Percentiles rank a stretch among this genome's conserved stretches.
phyloP scores from a whole-genome alignment of 2,888 invertebrate species.

The Epirrita christyi region DNA sequence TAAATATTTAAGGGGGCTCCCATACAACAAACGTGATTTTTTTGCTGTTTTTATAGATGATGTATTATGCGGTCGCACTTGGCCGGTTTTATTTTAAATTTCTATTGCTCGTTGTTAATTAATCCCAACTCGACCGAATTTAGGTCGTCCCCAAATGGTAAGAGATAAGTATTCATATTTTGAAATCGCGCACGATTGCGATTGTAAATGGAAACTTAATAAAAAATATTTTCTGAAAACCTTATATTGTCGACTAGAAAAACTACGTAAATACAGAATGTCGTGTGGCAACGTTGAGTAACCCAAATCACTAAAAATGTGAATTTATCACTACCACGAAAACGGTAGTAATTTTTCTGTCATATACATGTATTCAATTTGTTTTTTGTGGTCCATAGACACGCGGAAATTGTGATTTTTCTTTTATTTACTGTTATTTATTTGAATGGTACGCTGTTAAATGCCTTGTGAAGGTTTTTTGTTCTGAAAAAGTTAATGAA shows the following conservation, averaged over 20 bases:
- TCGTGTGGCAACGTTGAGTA: not conserved
- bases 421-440: constrained; percentile 41
- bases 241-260: not conserved
- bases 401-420: constrained; percentile 59
- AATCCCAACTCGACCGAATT: too few relatives aligned
- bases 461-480: constrained; percentile 34
- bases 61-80: too few relatives aligned
- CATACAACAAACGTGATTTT: too few relatives aligned
- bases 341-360: constrained; percentile 44
- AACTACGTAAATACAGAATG: constrained; percentile 12
- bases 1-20: too few relatives aligned
- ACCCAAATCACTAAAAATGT: constrained; percentile 27
- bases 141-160: too few relatives aligned
- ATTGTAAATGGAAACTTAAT: too few relatives aligned
- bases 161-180: too few relatives aligned
- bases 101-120: too few relatives aligned
- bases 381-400: constrained; percentile 46
- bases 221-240: too few relatives aligned
- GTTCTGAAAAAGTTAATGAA: constrained; percentile 31
- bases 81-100: too few relatives aligned
- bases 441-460: constrained; percentile 36
- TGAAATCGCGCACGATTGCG: too few relatives aligned
- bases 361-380: constrained; percentile 52
- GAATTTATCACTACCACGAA: constrained; percentile 31
- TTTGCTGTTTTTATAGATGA: too few relatives aligned